Base-by-base conservation (phyloP, 2,797 vertebrate genomes). In the Coranthus polyacanthus region DNA sequence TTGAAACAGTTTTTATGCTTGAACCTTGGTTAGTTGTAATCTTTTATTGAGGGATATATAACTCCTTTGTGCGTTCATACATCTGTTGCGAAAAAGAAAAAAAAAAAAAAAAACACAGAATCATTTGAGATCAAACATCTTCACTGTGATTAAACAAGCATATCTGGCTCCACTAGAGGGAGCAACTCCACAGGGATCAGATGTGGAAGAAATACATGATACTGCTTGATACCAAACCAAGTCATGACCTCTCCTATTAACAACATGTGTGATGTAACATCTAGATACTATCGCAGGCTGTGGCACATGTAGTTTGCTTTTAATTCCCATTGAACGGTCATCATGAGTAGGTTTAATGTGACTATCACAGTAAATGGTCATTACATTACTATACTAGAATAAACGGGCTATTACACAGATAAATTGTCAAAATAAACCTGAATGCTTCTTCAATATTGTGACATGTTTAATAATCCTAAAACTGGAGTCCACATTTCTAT, bases 151-250 rank as follows among this genome's bases (percentile, higher is more conserved):
- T 58, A 72, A 69, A 78, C 22, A 52, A 72, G 21, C 42, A 36
- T 6, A 0, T 12, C 1, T 45, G 56, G 44, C 50, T 76, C 84
- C 90, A 92, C 91, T 89, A 92, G 90, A 82, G 90, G 91, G 91
- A 89, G 90, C 85, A 88, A 82, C 72, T 69, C 88, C 82, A 88
- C 78, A 77, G 83, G 68, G 72, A 83, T 81, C 54, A 56, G 44
- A 60, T n/a, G n/a, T n/a, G n/a, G 20, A 57, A 37, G 57, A 72
- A n/a, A 9, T 26, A 21, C 11, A 52, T 65, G 37, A 62, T 26
- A 47, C 5, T 36, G 16, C 46, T 37, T 54, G 21, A 61, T 44
- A 41, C 6, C 45, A 8, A n/a, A n/a, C n/a, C 5, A 46, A 61
- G 53, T 37, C 32, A 41, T 13, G 42, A n/a, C 16, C 29, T 39